A percentile compares a stretch with the other conserved stretches of the same genome.
These are phyloP conservation scores for Nyctibius bracteatus DNA, from an alignment of 2,113 vertebrate genomes.

Conservation along the genomic window DNA sequence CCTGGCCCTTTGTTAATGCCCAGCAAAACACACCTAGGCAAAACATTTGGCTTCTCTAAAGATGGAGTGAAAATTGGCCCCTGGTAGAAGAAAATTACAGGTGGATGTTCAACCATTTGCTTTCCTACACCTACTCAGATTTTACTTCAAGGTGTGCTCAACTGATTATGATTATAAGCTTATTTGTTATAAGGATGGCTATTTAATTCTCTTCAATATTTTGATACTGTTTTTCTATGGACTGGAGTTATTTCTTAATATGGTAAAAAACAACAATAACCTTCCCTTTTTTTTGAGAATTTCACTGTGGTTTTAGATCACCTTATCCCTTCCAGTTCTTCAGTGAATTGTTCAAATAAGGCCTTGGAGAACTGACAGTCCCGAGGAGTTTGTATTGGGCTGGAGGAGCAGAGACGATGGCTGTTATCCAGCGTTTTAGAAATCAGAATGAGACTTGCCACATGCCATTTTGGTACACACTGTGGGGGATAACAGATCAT, in stretches of 20 bases:
- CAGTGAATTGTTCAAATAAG: constrained; percentile 53
- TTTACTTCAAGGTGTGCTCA: not conserved
- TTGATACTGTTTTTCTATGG: not conserved
- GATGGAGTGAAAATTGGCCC: not conserved
- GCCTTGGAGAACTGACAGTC: constrained; percentile 46
- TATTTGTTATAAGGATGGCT: not conserved
- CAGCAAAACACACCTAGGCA: not conserved
- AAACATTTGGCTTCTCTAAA: not conserved
- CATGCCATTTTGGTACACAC: constrained; percentile 45
- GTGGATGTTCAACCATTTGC: not conserved
- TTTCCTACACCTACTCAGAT: not conserved
- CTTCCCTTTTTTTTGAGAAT: not conserved
- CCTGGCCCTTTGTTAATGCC: not conserved
- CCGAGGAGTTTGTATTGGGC: not conserved
- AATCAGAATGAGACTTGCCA: constrained; percentile 29
- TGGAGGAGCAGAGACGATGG: not conserved
- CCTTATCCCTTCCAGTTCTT: constrained; percentile 25
- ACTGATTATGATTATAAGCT: not conserved
- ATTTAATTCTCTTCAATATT: not conserved
- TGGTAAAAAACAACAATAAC: not conserved
- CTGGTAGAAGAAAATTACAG: not conserved
- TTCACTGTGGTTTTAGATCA: constrained; percentile 13
- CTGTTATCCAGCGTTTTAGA: constrained; percentile 17
- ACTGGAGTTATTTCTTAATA: not conserved
- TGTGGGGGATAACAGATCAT: constrained; percentile 11